These are phyloP conservation scores for Gavialis gangeticus DNA, from an alignment of 2,113 vertebrate genomes.

Conservation along the genomic window DNA sequence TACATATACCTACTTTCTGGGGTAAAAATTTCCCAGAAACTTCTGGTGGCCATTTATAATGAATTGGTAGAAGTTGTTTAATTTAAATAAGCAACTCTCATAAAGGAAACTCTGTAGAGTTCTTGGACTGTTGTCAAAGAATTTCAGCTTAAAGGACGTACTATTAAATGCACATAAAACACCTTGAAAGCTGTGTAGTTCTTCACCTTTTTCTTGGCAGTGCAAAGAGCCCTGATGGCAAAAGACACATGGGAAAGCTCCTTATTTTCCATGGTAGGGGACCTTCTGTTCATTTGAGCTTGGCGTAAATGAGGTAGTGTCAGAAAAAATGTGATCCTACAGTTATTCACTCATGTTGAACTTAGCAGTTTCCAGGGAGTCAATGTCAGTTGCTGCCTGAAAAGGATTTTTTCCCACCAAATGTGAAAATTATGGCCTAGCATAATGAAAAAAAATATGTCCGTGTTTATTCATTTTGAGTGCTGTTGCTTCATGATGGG, in stretches of 20 bases:
- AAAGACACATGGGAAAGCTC: not conserved
- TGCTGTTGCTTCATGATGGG: not conserved
- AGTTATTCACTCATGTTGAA: not conserved
- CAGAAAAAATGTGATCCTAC: not conserved
- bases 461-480: not conserved
- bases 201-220: not conserved
- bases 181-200: not conserved
- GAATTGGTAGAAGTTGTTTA: not conserved
- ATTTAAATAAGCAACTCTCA: not conserved
- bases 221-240: not conserved
- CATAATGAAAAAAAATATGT: not conserved
- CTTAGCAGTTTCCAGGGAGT: not conserved
- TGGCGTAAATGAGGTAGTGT: not conserved
- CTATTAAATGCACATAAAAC: not conserved
- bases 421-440: not conserved
- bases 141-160: not conserved
- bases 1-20: not conserved
- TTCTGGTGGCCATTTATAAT: not conserved
- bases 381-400: not conserved
- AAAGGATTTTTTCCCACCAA: not conserved
- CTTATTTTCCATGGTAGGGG: not conserved
- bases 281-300: not conserved
- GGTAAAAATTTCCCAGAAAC: slow-evolving; percentile 2
- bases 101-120: not conserved
- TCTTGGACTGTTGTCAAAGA: not conserved